Conservation (phyloP, 2,888 invertebrate species). For the Leucophenga montana region DNA sequence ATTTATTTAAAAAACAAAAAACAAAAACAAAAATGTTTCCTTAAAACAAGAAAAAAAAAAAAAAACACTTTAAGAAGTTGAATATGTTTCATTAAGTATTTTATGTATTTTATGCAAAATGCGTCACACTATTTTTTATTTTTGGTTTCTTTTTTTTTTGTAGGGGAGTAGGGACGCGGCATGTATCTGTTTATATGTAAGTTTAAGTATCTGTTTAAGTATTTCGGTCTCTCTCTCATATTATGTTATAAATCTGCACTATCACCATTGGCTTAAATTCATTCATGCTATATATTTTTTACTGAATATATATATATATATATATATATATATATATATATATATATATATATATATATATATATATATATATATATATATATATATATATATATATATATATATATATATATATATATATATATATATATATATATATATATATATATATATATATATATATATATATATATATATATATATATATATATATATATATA, state of each 20-base stretch:
- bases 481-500: constrained; percentile 19
- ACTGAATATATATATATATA: constrained; percentile 20
- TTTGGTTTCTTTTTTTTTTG: too few species aligned
- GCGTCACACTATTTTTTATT: not conserved
- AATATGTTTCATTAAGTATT: too few species aligned
- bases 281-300: not conserved
- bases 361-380: constrained; percentile 16
- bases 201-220: too few species aligned
- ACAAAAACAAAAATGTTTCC: too few species aligned
- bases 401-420: constrained; percentile 17
- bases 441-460: constrained; percentile 20
- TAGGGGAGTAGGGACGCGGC: too few species aligned
- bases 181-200: too few species aligned
- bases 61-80: too few species aligned
- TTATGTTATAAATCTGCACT: not conserved
- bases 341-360: constrained; percentile 39
- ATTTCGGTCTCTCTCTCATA: too few species aligned
- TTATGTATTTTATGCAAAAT: not conserved
- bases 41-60: too few species aligned
- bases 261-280: constrained; percentile 22
- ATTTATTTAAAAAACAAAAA: too few species aligned
- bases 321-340: constrained; percentile 23
- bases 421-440: constrained; percentile 38
- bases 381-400: constrained; percentile 39
- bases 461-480: constrained; percentile 40